Evolutionary conservation across 2,888 invertebrate species (phyloP).

Genomic region (Polyommatus icarus): DNA sequence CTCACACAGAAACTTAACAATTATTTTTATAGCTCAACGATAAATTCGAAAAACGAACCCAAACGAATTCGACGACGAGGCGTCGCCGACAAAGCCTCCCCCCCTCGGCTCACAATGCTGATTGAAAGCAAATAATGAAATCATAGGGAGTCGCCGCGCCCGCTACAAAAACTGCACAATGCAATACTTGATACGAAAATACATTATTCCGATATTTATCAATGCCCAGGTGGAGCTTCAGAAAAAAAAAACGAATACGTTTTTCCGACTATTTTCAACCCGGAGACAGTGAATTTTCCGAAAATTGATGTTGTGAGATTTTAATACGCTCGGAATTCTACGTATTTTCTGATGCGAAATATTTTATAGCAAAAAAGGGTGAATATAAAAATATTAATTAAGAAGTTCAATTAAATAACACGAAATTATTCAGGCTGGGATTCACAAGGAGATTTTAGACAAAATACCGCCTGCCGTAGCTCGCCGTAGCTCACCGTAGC

Average conservation of each 20-base stretch:
- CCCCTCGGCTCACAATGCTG: conserved; percentile 69
- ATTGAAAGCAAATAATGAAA: conserved; percentile 81
- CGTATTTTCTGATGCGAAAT: no score
- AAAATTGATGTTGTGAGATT: background rate
- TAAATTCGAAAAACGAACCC: conserved; percentile 76
- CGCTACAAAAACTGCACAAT: conserved; percentile 55
- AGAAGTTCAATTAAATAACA: no score
- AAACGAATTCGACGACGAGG: conserved; percentile 71
- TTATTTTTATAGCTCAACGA: conserved; percentile 67
- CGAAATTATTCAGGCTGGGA: background rate
- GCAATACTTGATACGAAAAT: background rate
- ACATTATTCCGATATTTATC: conserved; percentile 16
- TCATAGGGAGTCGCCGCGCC: conserved; percentile 65
- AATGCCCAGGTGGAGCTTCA: conserved; percentile 7
- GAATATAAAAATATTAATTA: no score
- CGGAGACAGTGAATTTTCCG: background rate
- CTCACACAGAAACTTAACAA: conserved; percentile 39
- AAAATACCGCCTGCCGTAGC: background rate
- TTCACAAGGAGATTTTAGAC: background rate
- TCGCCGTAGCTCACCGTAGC: background rate
- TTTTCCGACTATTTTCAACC: background rate
- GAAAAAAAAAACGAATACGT: background rate
- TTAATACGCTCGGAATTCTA: background rate
- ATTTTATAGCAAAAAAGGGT: no score
- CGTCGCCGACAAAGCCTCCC: conserved; percentile 44